phyloP scores from a whole-genome alignment of 2,797 vertebrate species.

The Balearica regulorum region DNA sequence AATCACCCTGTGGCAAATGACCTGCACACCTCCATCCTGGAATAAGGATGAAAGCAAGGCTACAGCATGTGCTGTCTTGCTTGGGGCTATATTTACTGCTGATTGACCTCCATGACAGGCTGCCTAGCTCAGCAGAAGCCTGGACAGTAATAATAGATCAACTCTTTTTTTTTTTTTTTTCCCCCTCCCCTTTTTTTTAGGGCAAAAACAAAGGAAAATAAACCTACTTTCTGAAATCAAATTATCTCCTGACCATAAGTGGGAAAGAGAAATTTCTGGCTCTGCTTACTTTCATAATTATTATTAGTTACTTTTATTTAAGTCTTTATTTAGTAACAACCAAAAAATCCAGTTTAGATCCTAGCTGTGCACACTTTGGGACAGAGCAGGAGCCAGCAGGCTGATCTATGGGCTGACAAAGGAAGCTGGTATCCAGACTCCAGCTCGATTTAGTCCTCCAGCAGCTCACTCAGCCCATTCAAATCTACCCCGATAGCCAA shows the following conservation, averaged over 20 bases:
- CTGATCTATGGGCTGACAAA: not conserved
- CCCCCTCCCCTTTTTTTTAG: rapidly evolving
- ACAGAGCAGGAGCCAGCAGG: not conserved
- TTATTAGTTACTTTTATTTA: not conserved
- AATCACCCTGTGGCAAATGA: not conserved
- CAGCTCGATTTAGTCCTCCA: not conserved
- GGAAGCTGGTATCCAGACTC: not conserved
- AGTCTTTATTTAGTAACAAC: not conserved
- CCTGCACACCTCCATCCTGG: not conserved
- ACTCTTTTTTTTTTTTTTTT: not conserved
- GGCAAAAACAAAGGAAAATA: not conserved
- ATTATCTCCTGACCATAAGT: not conserved
- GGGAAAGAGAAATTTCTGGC: not conserved
- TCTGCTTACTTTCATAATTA: not conserved
- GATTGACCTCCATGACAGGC: not conserved
- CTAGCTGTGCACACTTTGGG: not conserved
- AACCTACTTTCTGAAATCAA: not conserved
- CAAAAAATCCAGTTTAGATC: not conserved
- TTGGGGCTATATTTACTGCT: not conserved
- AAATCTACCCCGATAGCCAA: not conserved
- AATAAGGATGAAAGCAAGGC: not conserved
- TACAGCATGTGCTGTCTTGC: not conserved
- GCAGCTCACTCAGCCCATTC: not conserved
- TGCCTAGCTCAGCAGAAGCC: slow-evolving; percentile 22
- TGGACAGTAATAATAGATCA: not conserved